Conservation (phyloP, 92 coral and sea anemone genomes). For the Heliopora coerulea region DNA sequence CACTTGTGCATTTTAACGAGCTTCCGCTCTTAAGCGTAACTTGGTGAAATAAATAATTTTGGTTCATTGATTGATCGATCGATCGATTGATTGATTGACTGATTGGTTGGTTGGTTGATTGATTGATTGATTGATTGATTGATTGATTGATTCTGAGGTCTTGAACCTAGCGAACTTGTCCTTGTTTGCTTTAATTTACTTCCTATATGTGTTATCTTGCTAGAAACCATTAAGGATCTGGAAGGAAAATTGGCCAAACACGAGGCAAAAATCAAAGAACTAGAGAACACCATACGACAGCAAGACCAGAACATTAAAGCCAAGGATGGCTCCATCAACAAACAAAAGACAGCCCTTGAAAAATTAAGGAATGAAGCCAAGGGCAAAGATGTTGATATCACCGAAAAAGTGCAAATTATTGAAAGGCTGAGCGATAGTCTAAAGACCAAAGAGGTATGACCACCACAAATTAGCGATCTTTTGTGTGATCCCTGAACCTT, state of each 20-base stretch:
- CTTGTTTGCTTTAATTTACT: no score
- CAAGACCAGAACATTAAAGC: slow-evolving; percentile 72
- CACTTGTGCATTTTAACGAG: no score
- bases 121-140: no score
- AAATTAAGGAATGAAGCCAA: slow-evolving; percentile 59
- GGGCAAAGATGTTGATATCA: slow-evolving; percentile 62
- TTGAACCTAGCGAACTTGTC: no score
- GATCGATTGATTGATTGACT: no score
- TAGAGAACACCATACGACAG: slow-evolving; percentile 59
- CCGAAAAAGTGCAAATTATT: slow-evolving; percentile 15
- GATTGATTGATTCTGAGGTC: no score
- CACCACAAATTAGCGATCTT: no score
- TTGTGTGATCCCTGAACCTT: no score
- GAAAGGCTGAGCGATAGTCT: slow-evolving; percentile 19
- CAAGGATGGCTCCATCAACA: slow-evolving; percentile 73
- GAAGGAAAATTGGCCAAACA: slow-evolving; percentile 58
- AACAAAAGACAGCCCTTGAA: slow-evolving; percentile 74
- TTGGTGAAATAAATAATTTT: no score
- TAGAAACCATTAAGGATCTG: slow-evolving; percentile 66
- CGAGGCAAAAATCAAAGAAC: slow-evolving; percentile 63
- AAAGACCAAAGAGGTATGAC: slow-evolving; percentile 14
- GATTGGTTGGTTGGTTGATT: no score
- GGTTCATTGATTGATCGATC: no score
- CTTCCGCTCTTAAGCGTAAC: no score
- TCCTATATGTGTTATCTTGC: not conserved